Evolutionary conservation across 2,888 invertebrate genomes (phyloP), one percentile per base, ranked within the genome.

Genomic region (Lochmaea crataegi): DNA sequence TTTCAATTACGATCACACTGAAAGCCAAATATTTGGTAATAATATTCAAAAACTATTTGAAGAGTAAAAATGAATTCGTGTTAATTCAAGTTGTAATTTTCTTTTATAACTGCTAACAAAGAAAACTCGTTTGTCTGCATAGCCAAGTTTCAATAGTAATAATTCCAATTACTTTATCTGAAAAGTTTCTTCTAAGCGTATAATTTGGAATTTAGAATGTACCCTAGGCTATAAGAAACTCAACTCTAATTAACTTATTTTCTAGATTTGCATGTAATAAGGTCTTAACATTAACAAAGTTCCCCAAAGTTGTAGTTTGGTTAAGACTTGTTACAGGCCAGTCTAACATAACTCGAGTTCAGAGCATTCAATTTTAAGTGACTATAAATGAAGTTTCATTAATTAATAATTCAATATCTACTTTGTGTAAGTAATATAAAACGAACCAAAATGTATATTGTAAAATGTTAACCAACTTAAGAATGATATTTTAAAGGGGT

Each of bases 71-170:
- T 11, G 11, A 12, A 42, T 42, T 42, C 42, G 12, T 12, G 42
- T 42, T 4, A 42, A 11, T 11, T 42, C 0, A 12, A 11, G 45
- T 14, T 45, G 45, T 45, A 45, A 14, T 45, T 45, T 45, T 45
- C 45, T 2, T 45, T 12, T 2, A 14, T 11, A 12, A 12, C 14
- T 14, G 45, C 11, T 12, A 10, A 60, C 32, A 61, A 61, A 61
- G 41, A 18, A 38, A 16, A 61, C n/a, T n/a, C 41, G n/a, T 26
- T 38, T 61, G 38, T 38, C 38, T 18, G n/a, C n/a, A 18, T 5
- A 61, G 11, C n/a, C 16, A 10, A n/a, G 42, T 41, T 61, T 61
- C 41, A n/a, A 38, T 61, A 53, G 9, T 53, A 53, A 53, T 18
- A 53, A 51, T 45, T 45, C 45, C 45, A 45, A 45, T 53, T 53